Percentiles rank a stretch among this genome's conserved stretches.
These are phyloP conservation scores for Argynnis bischoffii DNA, from an alignment of 2,888 invertebrate genomes.

Conservation along the genomic window DNA sequence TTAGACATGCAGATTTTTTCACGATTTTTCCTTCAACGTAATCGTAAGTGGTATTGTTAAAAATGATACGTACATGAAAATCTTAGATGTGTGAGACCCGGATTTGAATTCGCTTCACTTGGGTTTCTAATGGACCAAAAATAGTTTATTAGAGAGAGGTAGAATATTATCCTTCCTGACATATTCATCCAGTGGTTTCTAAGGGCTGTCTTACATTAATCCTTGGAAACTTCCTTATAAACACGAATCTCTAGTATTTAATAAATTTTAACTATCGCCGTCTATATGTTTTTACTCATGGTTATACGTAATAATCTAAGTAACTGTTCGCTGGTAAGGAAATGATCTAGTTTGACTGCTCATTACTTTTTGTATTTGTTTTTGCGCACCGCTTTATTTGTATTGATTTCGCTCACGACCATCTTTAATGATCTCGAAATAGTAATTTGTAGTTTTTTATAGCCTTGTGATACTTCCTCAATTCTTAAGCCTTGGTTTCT, in stretches of 20 bases:
- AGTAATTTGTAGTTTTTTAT: constrained; percentile 66
- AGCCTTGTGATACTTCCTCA: constrained; percentile 63
- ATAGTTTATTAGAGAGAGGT: too few relatives aligned
- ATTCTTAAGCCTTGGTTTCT: constrained; percentile 72
- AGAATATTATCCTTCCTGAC: too few relatives aligned
- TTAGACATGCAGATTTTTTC: too few relatives aligned
- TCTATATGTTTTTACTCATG: not conserved
- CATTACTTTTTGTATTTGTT: constrained; percentile 41
- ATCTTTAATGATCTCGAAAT: constrained; percentile 69
- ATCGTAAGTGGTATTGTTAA: too few relatives aligned
- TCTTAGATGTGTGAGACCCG: too few relatives aligned
- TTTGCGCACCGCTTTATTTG: constrained; percentile 49
- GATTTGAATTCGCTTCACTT: too few relatives aligned
- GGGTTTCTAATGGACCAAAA: too few relatives aligned
- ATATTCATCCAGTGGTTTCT: too few relatives aligned
- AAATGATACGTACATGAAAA: too few relatives aligned
- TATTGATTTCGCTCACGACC: constrained; percentile 53
- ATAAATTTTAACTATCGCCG: not conserved
- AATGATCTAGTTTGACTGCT: constrained; percentile 61
- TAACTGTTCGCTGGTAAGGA: constrained; percentile 66
- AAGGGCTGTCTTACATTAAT: too few relatives aligned
- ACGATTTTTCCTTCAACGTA: too few relatives aligned
- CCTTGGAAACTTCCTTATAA: not conserved
- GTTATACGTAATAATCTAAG: constrained; percentile 26
- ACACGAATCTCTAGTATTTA: not conserved